phyloP scores from a whole-genome alignment of 2,888 invertebrate species.

The Oligia latruncula region DNA sequence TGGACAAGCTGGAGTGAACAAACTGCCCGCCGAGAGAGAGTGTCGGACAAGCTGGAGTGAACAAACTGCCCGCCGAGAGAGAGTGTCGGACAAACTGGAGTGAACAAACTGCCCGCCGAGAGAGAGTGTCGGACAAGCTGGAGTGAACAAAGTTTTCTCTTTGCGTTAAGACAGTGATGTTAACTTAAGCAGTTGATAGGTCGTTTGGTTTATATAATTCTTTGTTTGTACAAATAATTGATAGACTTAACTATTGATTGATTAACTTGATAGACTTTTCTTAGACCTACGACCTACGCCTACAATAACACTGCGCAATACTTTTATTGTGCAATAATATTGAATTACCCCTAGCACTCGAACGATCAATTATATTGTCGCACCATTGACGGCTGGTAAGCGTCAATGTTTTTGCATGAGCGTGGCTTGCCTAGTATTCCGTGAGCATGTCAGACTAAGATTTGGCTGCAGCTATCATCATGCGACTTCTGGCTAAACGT shows the following conservation, averaged over 20 bases:
- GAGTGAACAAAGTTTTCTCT: background rate
- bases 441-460: background rate
- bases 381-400: background rate
- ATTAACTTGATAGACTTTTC: background rate
- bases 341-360: background rate
- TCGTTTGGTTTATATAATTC: background rate
- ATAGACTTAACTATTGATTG: too few relatives aligned
- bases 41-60: too few relatives aligned
- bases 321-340: background rate
- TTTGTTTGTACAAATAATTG: too few relatives aligned
- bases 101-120: background rate
- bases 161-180: background rate
- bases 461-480: background rate
- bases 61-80: too few relatives aligned
- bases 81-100: background rate
- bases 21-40: too few relatives aligned
- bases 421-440: background rate
- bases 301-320: background rate
- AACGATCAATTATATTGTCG: background rate
- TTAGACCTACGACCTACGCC: background rate
- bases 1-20: too few relatives aligned
- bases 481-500: background rate
- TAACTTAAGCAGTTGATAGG: background rate
- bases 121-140: background rate
- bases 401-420: background rate